phyloP scores from a whole-genome alignment of 2,888 invertebrate genomes.

The Lagria hirta region DNA sequence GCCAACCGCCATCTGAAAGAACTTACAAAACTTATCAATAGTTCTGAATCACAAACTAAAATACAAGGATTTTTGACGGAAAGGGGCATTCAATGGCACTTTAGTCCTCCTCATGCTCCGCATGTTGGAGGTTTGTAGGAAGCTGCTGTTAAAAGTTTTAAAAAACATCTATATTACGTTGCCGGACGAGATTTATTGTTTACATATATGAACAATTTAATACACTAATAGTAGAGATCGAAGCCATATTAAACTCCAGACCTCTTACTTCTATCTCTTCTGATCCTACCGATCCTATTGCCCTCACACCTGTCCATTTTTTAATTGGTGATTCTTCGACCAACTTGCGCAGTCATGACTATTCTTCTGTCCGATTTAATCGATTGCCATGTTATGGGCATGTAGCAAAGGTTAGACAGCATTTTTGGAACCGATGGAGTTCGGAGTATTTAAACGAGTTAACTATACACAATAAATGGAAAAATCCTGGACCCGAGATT shows the following conservation, averaged over 20 bases:
- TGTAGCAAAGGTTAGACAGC: background rate
- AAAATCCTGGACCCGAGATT: too few relatives aligned
- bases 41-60: too few relatives aligned
- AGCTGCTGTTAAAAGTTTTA: constrained; percentile 4
- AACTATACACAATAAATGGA: too few relatives aligned
- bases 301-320: constrained; percentile 7
- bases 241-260: constrained; percentile 8
- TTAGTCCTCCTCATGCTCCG: constrained; percentile 6
- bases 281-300: constrained; percentile 1
- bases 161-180: constrained; percentile 4
- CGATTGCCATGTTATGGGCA: background rate
- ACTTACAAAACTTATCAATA: too few relatives aligned
- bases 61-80: too few relatives aligned
- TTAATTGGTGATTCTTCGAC: constrained; percentile 2
- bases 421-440: constrained; percentile 1
- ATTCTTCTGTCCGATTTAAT: background rate
- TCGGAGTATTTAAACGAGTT: background rate
- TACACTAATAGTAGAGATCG: constrained; percentile 1
- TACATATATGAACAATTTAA: constrained; percentile 12
- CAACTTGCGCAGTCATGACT: background rate
- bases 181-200: background rate
- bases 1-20: constrained; percentile 1
- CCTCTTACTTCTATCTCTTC: constrained; percentile 4
- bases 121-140: constrained; percentile 8
- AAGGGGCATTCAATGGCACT: background rate